Base-by-base conservation (phyloP, 2,888 invertebrate genomes). In the Leucophora obtusa region DNA sequence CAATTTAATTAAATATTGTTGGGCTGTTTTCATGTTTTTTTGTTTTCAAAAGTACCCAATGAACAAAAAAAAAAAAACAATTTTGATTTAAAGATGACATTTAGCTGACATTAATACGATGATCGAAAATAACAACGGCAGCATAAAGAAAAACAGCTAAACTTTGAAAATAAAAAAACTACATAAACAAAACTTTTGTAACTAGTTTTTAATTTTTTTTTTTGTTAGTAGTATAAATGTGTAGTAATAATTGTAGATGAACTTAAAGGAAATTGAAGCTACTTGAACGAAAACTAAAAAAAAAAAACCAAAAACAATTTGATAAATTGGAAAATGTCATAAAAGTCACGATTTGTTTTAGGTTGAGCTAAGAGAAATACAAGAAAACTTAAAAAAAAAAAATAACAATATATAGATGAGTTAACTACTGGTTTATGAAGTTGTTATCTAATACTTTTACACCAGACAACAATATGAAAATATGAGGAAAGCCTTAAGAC, bases 281-380 rank as follows among this genome's bases (percentile, higher is more conserved):
- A 66, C 80, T 76, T 63, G 58, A 58, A 60, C n/a, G 18, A 56
- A 24, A 35, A 33, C 7, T 51, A 53, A 51, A 56, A 66, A 51
- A 63, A 62, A 50, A 47, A 7, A 4, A 33, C 63, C 53, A 58
- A 38, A 72, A 74, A 59, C 51, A 59, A 68, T 70, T 71, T 73
- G 69, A 72, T 62, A 76, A 79, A 70, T 73, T 62, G 69, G 72
- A 76, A 82, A 82, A 82, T 82, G 82, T 79, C 82, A 82, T 77
- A 77, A 79, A 79, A 82, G 82, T 82, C 82, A 82, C 82, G 82
- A 79, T 74, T 79, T 74, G 47, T 76, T 76, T 76, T 73, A 70
- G 72, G 76, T 75, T 63, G 11, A 73, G 24, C 38, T 14, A n/a
- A 54, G 54, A 50, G 58, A 43, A 66, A 17, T n/a, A 24, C 56